Conservation (phyloP, 2,888 invertebrate species). For the Idaea biselata region DNA sequence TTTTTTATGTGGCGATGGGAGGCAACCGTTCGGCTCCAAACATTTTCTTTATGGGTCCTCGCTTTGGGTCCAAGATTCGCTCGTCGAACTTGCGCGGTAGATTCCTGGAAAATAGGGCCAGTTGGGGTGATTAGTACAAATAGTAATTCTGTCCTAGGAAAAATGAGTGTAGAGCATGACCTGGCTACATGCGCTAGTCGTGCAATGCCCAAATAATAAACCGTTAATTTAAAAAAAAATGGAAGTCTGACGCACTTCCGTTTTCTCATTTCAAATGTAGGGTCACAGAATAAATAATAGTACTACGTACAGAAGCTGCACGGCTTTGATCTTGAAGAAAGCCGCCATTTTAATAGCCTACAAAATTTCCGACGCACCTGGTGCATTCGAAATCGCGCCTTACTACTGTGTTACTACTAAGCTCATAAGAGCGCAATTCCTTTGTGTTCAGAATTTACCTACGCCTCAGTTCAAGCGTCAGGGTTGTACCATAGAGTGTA, state of each 20-base stretch:
- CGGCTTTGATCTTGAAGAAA: too few relatives aligned
- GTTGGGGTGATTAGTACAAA: conserved; percentile 7
- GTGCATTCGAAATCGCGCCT: too few relatives aligned
- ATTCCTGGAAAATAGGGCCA: conserved; percentile 57
- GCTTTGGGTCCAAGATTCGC: conserved; percentile 73
- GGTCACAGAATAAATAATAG: too few relatives aligned
- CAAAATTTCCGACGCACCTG: too few relatives aligned
- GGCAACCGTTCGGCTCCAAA: conserved; percentile 64
- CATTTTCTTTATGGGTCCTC: conserved; percentile 71
- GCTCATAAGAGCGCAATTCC: too few relatives aligned
- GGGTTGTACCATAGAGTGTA: too few relatives aligned
- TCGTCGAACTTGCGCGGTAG: conserved; percentile 63
- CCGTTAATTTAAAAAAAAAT: too few relatives aligned
- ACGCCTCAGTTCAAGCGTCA: too few relatives aligned
- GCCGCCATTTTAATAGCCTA: too few relatives aligned
- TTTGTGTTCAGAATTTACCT: too few relatives aligned
- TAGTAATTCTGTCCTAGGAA: conserved; percentile 11
- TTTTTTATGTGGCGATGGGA: conserved; percentile 60
- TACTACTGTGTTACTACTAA: too few relatives aligned
- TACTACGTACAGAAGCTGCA: too few relatives aligned
- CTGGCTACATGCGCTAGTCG: neutral
- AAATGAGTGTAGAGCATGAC: neutral
- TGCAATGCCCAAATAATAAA: neutral
- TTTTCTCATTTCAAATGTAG: neutral
- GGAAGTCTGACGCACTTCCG: neutral